A percentile compares a stretch with the other conserved stretches of the same genome.
Evolutionary conservation across 92 coral and sea anemone genomes (phyloP).

Genomic region (Isaurus tuberculatus): DNA sequence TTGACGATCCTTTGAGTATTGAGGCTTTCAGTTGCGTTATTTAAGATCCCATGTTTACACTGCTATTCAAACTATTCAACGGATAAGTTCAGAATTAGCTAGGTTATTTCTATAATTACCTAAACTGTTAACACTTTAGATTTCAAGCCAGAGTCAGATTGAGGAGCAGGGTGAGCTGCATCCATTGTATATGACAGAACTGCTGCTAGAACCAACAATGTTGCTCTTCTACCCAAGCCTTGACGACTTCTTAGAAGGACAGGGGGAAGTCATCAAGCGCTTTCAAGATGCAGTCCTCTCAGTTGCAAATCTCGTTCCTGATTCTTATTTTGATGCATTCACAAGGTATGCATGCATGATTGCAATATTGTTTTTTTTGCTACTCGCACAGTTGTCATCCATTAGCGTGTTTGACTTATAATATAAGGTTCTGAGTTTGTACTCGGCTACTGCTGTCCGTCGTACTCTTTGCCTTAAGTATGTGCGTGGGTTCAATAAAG

Average conservation of each 20-base stretch:
- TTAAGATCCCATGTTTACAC: too few relatives aligned
- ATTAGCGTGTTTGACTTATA: not conserved
- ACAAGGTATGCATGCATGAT: conserved; percentile 68
- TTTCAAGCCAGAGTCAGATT: conserved; percentile 31
- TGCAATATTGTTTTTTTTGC: not conserved
- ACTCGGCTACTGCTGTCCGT: too few relatives aligned
- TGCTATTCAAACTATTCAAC: too few relatives aligned
- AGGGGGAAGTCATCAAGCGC: conserved; percentile 91
- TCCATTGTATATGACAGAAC: conserved; percentile 92
- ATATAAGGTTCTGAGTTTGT: too few relatives aligned
- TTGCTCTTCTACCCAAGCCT: conserved; percentile 87
- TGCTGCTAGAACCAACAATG: conserved; percentile 89
- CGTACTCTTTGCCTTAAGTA: too few relatives aligned
- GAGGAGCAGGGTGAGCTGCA: conserved; percentile 86
- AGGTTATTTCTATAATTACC: not conserved
- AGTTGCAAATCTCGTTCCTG: conserved; percentile 95
- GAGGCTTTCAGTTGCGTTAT: too few relatives aligned
- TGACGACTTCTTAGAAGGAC: conserved; percentile 98
- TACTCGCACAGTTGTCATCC: not conserved
- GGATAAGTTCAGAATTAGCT: too few relatives aligned
- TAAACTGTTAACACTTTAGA: not conserved
- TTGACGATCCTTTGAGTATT: too few relatives aligned
- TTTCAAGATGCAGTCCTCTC: conserved; percentile 99
- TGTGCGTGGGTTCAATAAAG: too few relatives aligned
- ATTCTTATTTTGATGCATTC: conserved; percentile 93